phyloP scores from a whole-genome alignment of 2,888 invertebrate species.

The Coenonympha arcania region DNA sequence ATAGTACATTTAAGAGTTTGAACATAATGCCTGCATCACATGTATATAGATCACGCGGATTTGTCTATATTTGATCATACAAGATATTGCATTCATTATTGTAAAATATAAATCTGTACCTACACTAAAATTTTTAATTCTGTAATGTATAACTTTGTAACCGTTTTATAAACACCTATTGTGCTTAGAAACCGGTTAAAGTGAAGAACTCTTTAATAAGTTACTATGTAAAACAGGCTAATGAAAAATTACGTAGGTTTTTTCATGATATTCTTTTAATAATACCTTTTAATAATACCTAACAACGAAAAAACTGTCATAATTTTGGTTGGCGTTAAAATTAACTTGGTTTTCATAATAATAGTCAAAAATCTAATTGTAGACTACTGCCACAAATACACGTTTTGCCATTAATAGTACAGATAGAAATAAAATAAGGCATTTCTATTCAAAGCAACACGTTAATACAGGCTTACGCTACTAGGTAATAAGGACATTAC shows the following conservation, averaged over 20 bases:
- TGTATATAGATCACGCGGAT: slow-evolving; percentile 40
- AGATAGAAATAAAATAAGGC: slow-evolving; percentile 6
- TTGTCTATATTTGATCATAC: slow-evolving; percentile 27
- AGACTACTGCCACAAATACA: background rate
- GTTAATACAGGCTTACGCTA: slow-evolving; percentile 14
- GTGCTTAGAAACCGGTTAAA: too few species aligned
- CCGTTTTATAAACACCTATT: too few species aligned
- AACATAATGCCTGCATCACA: slow-evolving; percentile 33
- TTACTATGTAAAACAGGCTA: too few species aligned
- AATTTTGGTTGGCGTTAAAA: too few species aligned
- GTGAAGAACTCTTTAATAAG: too few species aligned
- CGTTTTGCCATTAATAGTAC: slow-evolving; percentile 4
- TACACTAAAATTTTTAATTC: slow-evolving; percentile 14
- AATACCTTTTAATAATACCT: too few species aligned
- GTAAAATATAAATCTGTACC: slow-evolving; percentile 9
- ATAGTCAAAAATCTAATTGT: background rate
- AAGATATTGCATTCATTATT: slow-evolving; percentile 4
- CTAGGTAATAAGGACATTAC: slow-evolving; percentile 9
- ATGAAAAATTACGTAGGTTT: too few species aligned
- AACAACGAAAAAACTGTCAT: too few species aligned
- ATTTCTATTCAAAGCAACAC: slow-evolving; percentile 13
- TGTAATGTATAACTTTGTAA: background rate
- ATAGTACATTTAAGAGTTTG: slow-evolving; percentile 42
- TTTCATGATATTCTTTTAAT: too few species aligned
- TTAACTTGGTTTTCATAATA: too few species aligned